Percentiles rank a stretch among this genome's conserved stretches.
Evolutionary conservation across 1,140 invertebrate genomes (phyloP).

Genomic region (Littorina saxatilis): DNA sequence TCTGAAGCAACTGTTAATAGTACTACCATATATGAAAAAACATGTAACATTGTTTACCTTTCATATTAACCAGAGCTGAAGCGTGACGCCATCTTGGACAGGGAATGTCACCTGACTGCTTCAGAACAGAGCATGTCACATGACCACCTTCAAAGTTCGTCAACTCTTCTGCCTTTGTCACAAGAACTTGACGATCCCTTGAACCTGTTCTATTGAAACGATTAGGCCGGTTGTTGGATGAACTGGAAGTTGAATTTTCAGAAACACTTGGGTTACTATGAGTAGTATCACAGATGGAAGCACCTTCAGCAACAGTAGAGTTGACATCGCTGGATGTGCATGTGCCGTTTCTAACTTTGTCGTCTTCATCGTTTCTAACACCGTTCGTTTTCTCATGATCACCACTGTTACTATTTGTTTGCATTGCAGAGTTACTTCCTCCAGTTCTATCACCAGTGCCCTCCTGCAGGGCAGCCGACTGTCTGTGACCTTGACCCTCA

Average conservation of each 20-base stretch:
- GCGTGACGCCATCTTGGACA: slow-evolving; percentile 73
- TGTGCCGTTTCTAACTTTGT: no score
- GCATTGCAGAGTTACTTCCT: not conserved
- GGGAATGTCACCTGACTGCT: slow-evolving; percentile 58
- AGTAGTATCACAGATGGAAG: slow-evolving; percentile 7
- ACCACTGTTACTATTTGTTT: not conserved
- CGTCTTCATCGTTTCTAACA: no score
- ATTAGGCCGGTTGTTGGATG: no score
- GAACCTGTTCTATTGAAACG: no score
- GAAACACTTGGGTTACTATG: no score
- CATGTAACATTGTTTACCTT: no score
- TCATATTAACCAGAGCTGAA: slow-evolving; percentile 52
- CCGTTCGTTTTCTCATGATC: not conserved
- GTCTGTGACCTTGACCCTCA: no score
- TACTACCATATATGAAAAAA: no score
- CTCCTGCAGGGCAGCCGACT: not conserved
- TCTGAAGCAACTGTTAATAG: no score
- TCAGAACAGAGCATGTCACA: slow-evolving; percentile 41
- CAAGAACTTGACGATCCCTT: no score
- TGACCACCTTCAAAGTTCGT: slow-evolving; percentile 26
- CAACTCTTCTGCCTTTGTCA: slow-evolving; percentile 2
- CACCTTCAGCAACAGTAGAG: not conserved
- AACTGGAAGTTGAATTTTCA: no score
- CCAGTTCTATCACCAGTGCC: not conserved
- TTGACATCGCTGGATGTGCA: not conserved